Conservation (phyloP, 1,140 invertebrate species). For the Adoxophyes honmai region DNA sequence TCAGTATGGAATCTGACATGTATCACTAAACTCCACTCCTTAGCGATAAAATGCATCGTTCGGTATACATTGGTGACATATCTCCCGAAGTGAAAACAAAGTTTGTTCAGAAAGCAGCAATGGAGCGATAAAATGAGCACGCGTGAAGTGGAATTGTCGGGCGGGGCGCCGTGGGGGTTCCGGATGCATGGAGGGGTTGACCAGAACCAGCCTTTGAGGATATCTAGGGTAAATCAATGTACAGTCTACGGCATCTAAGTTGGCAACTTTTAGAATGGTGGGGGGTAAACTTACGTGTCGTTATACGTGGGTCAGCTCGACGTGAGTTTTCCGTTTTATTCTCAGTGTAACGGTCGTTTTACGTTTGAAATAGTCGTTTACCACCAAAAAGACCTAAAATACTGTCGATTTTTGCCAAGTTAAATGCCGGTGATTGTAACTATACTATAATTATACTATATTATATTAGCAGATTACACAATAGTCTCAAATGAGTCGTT, state of each 20-base stretch:
- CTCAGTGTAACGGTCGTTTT: too few species aligned
- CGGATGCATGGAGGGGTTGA: slow-evolving; percentile 89
- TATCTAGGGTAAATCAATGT: slow-evolving; percentile 85
- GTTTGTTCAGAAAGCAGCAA: slow-evolving; percentile 28
- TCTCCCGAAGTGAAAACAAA: slow-evolving; percentile 21
- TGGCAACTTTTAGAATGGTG: too few species aligned
- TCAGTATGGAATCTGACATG: slow-evolving; percentile 2
- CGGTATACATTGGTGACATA: neutral
- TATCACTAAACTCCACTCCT: neutral
- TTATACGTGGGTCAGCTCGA: too few species aligned
- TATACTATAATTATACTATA: too few species aligned
- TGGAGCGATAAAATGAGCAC: slow-evolving; percentile 79
- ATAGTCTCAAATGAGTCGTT: too few species aligned
- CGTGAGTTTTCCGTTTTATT: too few species aligned
- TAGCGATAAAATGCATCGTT: neutral
- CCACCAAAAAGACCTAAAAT: too few species aligned
- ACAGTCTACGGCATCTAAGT: neutral
- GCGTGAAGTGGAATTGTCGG: slow-evolving; percentile 84
- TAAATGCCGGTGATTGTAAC: too few species aligned
- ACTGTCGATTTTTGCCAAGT: too few species aligned
- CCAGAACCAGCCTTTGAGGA: slow-evolving; percentile 84
- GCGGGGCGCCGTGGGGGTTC: slow-evolving; percentile 93
- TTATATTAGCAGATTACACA: too few species aligned
- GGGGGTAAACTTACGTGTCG: too few species aligned
- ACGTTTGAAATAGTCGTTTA: too few species aligned